A percentile compares a stretch with the other conserved stretches of the same genome.
Evolutionary conservation across 2,888 invertebrate genomes (phyloP).

Genomic region (Ametastegia equiseti): DNA sequence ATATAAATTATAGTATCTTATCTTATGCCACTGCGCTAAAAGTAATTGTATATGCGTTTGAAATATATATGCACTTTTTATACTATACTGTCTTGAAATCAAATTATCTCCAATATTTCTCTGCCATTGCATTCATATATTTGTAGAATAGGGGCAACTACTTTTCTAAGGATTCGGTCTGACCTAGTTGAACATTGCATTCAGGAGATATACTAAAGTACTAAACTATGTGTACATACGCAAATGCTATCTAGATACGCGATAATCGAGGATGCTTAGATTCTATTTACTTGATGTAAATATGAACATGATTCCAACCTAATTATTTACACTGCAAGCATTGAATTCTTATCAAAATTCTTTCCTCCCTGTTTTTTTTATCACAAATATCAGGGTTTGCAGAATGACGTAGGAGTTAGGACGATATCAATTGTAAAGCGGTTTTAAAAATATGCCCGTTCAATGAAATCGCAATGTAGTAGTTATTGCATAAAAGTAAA

Average conservation of each 20-base stretch:
- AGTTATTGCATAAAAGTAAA: neutral
- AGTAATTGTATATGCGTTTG: neutral
- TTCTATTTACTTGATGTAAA: neutral
- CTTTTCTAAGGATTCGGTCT: conserved; percentile 46
- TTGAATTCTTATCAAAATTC: conserved; percentile 8
- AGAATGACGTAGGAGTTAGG: neutral
- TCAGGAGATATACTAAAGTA: conserved; percentile 51
- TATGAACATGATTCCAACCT: neutral
- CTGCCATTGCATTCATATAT: conserved; percentile 12
- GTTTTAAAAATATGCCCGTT: neutral
- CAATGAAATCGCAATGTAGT: neutral
- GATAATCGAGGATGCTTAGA: neutral
- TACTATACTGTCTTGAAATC: neutral
- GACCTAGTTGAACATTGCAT: conserved; percentile 43
- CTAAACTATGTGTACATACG: too few species aligned
- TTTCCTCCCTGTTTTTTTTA: conserved; percentile 10
- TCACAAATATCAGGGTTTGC: neutral
- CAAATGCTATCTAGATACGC: neutral
- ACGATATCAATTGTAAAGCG: neutral
- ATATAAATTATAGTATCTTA: neutral
- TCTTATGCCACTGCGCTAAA: neutral
- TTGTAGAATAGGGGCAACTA: conserved; percentile 17
- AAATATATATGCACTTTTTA: neutral
- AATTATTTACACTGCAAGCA: neutral
- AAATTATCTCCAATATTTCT: neutral